Evolutionary conservation across 2,113 vertebrate genomes (phyloP).

Genomic region (Pedionomus torquatus): DNA sequence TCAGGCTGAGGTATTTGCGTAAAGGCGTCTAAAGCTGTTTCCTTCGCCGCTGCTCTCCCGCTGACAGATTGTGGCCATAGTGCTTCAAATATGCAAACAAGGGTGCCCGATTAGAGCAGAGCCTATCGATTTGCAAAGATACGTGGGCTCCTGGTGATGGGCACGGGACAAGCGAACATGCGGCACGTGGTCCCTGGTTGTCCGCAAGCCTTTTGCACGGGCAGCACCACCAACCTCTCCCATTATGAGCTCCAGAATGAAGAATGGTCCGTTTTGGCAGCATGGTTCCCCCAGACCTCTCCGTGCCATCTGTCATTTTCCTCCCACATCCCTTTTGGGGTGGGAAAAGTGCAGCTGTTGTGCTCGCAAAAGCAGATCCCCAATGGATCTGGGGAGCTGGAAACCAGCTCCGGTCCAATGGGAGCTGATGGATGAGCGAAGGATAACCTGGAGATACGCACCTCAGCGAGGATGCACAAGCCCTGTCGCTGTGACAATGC

Average conservation of each 20-base stretch:
- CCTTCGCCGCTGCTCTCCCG: neutral
- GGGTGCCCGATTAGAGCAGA: neutral
- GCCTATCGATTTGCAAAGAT: accelerated
- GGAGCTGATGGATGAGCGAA: neutral
- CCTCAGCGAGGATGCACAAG: neutral
- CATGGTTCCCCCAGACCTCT: neutral
- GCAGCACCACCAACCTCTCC: neutral
- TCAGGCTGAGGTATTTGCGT: neutral
- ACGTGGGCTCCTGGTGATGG: accelerated
- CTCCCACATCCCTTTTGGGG: neutral
- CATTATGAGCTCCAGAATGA: neutral
- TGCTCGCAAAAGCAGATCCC: neutral
- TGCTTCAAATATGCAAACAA: neutral
- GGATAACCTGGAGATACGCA: neutral
- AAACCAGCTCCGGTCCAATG: neutral
- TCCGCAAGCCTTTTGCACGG: accelerated
- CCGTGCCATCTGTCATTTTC: neutral
- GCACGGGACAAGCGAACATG: accelerated
- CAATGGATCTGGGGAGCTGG: neutral
- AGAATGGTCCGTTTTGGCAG: neutral
- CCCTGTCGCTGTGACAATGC: neutral
- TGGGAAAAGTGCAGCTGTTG: neutral
- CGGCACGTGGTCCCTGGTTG: accelerated
- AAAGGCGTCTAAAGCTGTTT: neutral
- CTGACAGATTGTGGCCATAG: neutral